A percentile compares a stretch with the other conserved stretches of the same genome.
Evolutionary conservation across 2,113 vertebrate species (phyloP).

Genomic region (Pipa parva): DNA sequence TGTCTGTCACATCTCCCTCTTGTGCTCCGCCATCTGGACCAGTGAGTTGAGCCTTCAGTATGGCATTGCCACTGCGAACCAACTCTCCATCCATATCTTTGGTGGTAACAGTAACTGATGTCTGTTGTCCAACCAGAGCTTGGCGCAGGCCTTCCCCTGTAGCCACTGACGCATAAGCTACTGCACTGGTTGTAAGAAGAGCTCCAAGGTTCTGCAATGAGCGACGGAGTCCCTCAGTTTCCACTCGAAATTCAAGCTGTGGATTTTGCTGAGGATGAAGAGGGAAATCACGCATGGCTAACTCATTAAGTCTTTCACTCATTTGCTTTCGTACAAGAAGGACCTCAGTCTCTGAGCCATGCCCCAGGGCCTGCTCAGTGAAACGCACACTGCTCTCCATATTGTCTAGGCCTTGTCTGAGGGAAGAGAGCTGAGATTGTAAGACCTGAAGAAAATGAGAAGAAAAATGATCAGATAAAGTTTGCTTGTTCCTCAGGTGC

Average conservation of each 20-base stretch:
- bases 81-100: slow-evolving; percentile 91
- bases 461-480: background rate
- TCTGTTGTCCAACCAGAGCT: slow-evolving; percentile 80
- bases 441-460: slow-evolving; percentile 70
- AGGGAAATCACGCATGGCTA: slow-evolving; percentile 78
- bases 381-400: slow-evolving; percentile 92
- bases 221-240: slow-evolving; percentile 82
- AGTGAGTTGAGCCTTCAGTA: slow-evolving; percentile 70
- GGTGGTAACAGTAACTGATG: slow-evolving; percentile 86
- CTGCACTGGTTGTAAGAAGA: slow-evolving; percentile 84
- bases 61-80: slow-evolving; percentile 82
- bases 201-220: slow-evolving; percentile 91
- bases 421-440: slow-evolving; percentile 78
- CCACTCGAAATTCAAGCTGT: slow-evolving; percentile 84
- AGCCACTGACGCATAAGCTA: slow-evolving; percentile 85
- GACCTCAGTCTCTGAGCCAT: slow-evolving; percentile 85
- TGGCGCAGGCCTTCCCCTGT: slow-evolving; percentile 90
- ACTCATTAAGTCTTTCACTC: slow-evolving; percentile 80
- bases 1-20: slow-evolving; percentile 77
- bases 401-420: slow-evolving; percentile 88
- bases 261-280: slow-evolving; percentile 86
- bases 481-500: too few species aligned
- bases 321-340: slow-evolving; percentile 92
- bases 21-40: slow-evolving; percentile 64
- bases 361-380: slow-evolving; percentile 87